Evolutionary conservation across 2,113 vertebrate genomes (phyloP).

Genomic region (Benthochromis sp.): DNA sequence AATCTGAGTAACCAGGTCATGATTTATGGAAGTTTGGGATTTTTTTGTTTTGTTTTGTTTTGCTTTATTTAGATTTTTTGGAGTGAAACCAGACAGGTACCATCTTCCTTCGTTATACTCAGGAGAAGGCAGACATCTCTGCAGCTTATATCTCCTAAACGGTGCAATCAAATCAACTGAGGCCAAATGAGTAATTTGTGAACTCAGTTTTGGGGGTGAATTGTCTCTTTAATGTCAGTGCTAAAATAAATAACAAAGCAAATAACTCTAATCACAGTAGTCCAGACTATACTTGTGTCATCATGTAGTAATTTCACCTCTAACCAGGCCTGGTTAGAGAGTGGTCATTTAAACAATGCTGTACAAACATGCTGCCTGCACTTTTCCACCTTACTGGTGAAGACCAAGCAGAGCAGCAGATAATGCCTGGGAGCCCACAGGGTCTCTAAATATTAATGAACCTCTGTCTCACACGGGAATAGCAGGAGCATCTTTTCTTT

Average conservation of each 20-base stretch:
- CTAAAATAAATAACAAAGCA: not conserved
- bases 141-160: not conserved
- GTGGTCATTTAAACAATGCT: not conserved
- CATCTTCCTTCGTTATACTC: not conserved
- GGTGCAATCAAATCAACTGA: not conserved
- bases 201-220: not conserved
- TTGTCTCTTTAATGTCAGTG: not conserved
- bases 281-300: not conserved
- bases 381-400: not conserved
- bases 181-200: not conserved
- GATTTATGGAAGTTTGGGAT: not conserved
- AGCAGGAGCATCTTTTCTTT: slow-evolving; percentile 11
- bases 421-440: slow-evolving; percentile 28
- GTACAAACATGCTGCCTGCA: not conserved
- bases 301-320: not conserved
- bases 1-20: not conserved
- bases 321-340: not conserved
- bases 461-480: slow-evolving; percentile 48
- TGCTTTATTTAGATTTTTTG: not conserved
- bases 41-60: not conserved
- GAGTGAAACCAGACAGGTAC: not conserved
- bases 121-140: not conserved
- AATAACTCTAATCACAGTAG: not conserved
- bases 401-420: not conserved
- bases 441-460: slow-evolving; percentile 65